Evolutionary conservation across 2,888 invertebrate species (phyloP), one percentile per base, ranked within the genome.

Genomic region (Diaprepes abbreviatus): DNA sequence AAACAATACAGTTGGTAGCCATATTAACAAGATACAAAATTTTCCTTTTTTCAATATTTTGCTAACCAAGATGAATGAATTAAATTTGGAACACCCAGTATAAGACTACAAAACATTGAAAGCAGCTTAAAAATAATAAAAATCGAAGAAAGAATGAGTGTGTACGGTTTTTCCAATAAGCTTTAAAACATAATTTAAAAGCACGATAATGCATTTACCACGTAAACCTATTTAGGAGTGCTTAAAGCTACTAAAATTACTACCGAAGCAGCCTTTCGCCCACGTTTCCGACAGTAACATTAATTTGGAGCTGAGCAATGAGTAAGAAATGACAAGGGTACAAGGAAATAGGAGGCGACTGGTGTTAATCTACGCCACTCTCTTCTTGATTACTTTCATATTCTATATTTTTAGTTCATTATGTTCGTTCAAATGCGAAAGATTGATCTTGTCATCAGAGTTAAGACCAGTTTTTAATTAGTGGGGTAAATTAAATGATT

Each of bases 241-340:
- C 28, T 45, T 50, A 50, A 50, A 50, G 48, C 48, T 50, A 50
- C 48, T 50, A 50, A 50, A 50, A 50, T 50, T 50, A 50, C 48
- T 50, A 50, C 28, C 48, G 48, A 28, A 28, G 48, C 48, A 50
- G 48, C 28, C 14, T 50, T 50, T 50, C 28, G 28, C 48, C 48
- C 28, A 28, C 48, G 48, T 50, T 50, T 28, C 48, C 48, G 48
- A 50, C 48, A 50, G 48, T 50, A 50, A 50, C 48, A 50, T 50
- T 50, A 50, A 50, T 50, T 50, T 50, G 48, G 48, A 50, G 28
- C 48, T 31, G 28, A 50, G 48, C 48, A 50, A 21, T 50, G 48
- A 50, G 28, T 28, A 50, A 50, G 48, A 50, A 50, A 50, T 50
- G 48, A 50, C 48, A 50, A 50, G 48, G 48, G 48, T 50, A 50